Conservation (phyloP, 2,888 invertebrate genomes). For the Chorisops tibialis region DNA sequence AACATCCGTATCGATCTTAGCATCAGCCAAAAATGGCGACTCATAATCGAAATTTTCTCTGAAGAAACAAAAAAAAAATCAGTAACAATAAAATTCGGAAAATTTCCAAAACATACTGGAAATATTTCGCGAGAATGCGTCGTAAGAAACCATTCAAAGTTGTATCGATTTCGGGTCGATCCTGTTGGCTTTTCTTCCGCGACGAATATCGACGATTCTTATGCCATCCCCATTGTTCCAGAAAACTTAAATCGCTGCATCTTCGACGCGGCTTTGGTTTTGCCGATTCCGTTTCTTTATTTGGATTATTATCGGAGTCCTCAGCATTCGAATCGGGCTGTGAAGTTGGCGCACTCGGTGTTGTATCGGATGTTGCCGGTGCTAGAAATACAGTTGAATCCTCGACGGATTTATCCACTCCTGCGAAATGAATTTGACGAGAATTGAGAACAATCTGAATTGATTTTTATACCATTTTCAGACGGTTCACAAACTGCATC, state of each 20-base stretch:
- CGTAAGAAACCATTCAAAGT: slow-evolving; percentile 42
- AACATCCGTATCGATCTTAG: slow-evolving; percentile 19
- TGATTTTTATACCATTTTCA: too few relatives aligned
- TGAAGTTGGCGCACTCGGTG: slow-evolving; percentile 36
- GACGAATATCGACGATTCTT: slow-evolving; percentile 43
- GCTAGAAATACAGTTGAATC: slow-evolving; percentile 35
- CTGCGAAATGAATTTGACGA: too few relatives aligned
- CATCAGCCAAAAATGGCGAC: slow-evolving; percentile 38
- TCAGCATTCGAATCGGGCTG: slow-evolving; percentile 38
- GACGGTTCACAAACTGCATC: neutral
- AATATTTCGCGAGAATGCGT: slow-evolving; percentile 41
- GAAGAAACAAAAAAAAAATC: slow-evolving; percentile 17
- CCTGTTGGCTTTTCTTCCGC: slow-evolving; percentile 42
- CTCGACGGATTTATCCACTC: slow-evolving; percentile 32
- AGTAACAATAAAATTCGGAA: neutral
- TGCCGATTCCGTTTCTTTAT: slow-evolving; percentile 39
- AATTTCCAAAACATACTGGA: slow-evolving; percentile 35
- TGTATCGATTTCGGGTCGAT: slow-evolving; percentile 41
- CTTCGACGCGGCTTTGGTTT: slow-evolving; percentile 58
- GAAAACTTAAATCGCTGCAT: slow-evolving; percentile 67
- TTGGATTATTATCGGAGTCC: slow-evolving; percentile 33
- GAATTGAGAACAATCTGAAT: too few relatives aligned
- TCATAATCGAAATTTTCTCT: slow-evolving; percentile 38
- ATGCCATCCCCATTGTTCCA: slow-evolving; percentile 79
- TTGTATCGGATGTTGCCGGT: slow-evolving; percentile 34